A percentile compares a stretch with the other conserved stretches of the same genome.
Conservation (phyloP, 2,113 vertebrate genomes). For the Crotophaga sulcirostris region DNA sequence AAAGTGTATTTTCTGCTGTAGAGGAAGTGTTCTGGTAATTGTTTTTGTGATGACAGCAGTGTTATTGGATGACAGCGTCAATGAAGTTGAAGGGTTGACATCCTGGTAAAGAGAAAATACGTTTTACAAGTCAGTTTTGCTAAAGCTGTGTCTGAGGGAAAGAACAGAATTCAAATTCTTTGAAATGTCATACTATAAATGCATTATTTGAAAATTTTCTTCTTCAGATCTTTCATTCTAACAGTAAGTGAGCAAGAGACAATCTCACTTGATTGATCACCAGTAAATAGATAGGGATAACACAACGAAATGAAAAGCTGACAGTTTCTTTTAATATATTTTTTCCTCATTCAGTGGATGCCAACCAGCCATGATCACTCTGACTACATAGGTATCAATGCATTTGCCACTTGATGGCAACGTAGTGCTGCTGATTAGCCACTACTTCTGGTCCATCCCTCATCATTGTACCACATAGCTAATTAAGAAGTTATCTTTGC, state of each 20-base stretch:
- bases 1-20: slow-evolving; percentile 1
- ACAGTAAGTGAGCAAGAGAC: not conserved
- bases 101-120: slow-evolving; percentile 21
- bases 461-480: too few species aligned
- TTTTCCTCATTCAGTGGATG: not conserved
- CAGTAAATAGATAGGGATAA: not conserved
- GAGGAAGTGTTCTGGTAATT: not conserved
- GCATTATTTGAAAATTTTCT: not conserved
- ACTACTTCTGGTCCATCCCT: not conserved
- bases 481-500: not conserved
- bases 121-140: slow-evolving; percentile 11
- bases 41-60: not conserved
- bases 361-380: not conserved
- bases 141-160: not conserved
- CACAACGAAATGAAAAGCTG: not conserved
- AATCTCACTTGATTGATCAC: not conserved
- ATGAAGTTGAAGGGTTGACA: slow-evolving; percentile 7
- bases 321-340: not conserved
- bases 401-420: slow-evolving; percentile 28
- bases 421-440: not conserved
- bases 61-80: not conserved
- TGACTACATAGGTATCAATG: not conserved
- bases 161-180: not conserved
- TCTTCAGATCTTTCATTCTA: slow-evolving; percentile 10
- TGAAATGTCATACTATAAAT: not conserved